A percentile compares a stretch with the other conserved stretches of the same genome.
Evolutionary conservation across 2,888 invertebrate genomes (phyloP).

Genomic region (Platypus cylindrus): DNA sequence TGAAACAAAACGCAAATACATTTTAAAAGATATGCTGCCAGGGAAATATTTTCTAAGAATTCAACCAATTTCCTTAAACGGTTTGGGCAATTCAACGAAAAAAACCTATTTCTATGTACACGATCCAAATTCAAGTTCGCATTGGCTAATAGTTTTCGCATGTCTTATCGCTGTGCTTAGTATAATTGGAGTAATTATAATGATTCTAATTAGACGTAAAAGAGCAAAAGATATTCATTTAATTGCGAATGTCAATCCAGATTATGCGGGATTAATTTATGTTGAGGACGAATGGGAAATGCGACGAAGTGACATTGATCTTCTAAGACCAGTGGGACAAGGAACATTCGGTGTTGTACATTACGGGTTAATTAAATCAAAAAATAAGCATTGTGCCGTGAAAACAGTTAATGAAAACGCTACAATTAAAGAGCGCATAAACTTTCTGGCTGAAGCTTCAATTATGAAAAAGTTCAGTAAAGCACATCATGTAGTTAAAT

Average conservation of each 20-base stretch:
- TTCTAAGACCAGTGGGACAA: slow-evolving; percentile 44
- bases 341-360: slow-evolving; percentile 68
- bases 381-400: slow-evolving; percentile 41
- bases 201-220: slow-evolving; percentile 26
- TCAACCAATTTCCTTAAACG: slow-evolving; percentile 47
- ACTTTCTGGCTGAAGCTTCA: slow-evolving; percentile 58
- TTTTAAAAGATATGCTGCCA: slow-evolving; percentile 32
- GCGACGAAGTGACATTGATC: slow-evolving; percentile 42
- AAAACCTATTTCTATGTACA: slow-evolving; percentile 18
- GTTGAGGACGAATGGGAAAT: slow-evolving; percentile 63
- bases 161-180: slow-evolving; percentile 8
- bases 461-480: slow-evolving; percentile 57
- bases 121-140: slow-evolving; percentile 6
- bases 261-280: slow-evolving; percentile 36
- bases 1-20: slow-evolving; percentile 1
- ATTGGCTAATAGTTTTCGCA: slow-evolving; percentile 10
- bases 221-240: slow-evolving; percentile 32
- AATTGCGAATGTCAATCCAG: slow-evolving; percentile 50
- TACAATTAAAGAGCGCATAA: slow-evolving; percentile 42
- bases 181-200: slow-evolving; percentile 15
- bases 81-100: slow-evolving; percentile 35
- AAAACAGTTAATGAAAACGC: slow-evolving; percentile 50
- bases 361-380: slow-evolving; percentile 41
- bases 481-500: slow-evolving; percentile 51
- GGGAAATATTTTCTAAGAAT: slow-evolving; percentile 39